These are phyloP conservation scores for Antedon mediterranea DNA, from an alignment of 53 echinoderm and acorn worm species.

Conservation along the genomic window DNA sequence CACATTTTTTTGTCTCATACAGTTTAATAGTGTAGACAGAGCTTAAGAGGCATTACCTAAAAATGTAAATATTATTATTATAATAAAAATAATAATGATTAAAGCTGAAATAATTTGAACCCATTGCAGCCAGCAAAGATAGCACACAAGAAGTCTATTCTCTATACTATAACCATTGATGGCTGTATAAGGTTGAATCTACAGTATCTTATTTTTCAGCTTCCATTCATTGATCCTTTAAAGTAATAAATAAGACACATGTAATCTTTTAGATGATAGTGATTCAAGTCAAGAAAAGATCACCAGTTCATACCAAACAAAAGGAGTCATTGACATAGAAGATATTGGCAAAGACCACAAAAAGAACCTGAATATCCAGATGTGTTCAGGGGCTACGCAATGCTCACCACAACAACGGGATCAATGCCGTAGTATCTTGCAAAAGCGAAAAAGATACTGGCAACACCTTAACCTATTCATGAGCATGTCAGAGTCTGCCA, in stretches of 20 bases:
- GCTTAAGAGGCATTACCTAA: too few species aligned
- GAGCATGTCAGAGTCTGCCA: constrained; percentile 16
- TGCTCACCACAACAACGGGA: background rate
- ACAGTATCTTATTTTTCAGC: background rate
- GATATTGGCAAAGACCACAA: background rate
- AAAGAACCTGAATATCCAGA: background rate
- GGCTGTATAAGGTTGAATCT: constrained; percentile 10
- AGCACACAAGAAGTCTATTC: background rate
- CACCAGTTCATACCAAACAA: background rate
- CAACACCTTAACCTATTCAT: background rate
- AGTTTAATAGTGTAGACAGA: too few species aligned
- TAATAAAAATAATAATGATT: too few species aligned
- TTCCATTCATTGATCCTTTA: too few species aligned
- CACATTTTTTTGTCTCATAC: too few species aligned
- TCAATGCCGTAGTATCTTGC: background rate
- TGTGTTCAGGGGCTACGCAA: background rate
- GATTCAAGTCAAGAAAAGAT: background rate
- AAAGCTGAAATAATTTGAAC: too few species aligned
- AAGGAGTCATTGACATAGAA: constrained; percentile 1
- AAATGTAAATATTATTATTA: too few species aligned
- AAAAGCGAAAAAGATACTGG: background rate
- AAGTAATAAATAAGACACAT: too few species aligned
- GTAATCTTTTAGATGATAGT: background rate
- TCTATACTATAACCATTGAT: too few species aligned
- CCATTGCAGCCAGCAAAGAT: too few species aligned